Evolutionary conservation across 2,888 invertebrate genomes (phyloP).

Genomic region (Lutraria lutraria): DNA sequence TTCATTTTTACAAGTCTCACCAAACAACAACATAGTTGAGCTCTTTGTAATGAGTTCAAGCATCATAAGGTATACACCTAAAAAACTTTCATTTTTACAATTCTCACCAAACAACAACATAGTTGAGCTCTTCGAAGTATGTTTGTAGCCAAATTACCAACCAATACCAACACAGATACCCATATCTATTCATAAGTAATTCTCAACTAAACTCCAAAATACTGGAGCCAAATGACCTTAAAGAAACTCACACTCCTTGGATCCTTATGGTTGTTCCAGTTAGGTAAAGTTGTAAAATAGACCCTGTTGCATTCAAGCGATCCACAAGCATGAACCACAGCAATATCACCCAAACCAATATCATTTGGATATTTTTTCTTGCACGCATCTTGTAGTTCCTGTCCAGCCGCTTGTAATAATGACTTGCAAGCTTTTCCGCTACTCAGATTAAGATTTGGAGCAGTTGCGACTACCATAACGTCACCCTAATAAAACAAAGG

Average conservation of each 20-base stretch:
- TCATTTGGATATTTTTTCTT: conserved; percentile 26
- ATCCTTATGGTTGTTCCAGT: conserved; percentile 41
- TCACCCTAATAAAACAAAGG: conserved; percentile 40
- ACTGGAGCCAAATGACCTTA: no score
- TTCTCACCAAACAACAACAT: no score
- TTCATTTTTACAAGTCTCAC: no score
- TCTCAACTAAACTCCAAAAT: no score
- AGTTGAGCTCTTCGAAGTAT: no score
- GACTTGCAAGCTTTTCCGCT: conserved; percentile 55
- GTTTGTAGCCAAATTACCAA: no score
- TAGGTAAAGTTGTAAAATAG: conserved; percentile 57
- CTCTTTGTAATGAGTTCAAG: no score
- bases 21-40: no score
- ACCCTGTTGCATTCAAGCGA: conserved; percentile 52
- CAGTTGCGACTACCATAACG: conserved; percentile 56
- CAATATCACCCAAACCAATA: conserved; percentile 55
- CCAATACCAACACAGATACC: no score
- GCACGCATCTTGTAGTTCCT: conserved; percentile 48
- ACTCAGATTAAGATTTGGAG: conserved; percentile 53
- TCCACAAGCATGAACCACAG: conserved; percentile 40
- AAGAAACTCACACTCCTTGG: conserved; percentile 29
- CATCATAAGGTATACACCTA: no score
- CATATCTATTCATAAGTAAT: no score
- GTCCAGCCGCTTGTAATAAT: conserved; percentile 46
- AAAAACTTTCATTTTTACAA: no score